Evolutionary conservation across 2,888 invertebrate species (phyloP), one percentile per base, ranked within the genome.

Genomic region (Isoperla grammatica): DNA sequence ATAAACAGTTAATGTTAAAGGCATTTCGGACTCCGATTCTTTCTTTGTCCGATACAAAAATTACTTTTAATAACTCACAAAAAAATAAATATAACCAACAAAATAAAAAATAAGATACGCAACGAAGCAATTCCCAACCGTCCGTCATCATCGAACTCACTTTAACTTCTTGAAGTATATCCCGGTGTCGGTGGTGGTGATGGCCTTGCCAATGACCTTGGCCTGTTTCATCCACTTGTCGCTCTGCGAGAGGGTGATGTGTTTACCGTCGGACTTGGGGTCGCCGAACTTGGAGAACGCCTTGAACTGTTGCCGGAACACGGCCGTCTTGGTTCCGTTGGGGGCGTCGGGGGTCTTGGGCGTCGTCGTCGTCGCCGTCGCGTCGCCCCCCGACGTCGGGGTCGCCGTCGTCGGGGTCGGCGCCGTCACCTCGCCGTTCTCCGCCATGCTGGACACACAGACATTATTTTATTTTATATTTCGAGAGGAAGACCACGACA

Each of bases 201-300:
- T 87, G 71, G 87, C 88, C 76, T 90, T 91, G 61, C 85, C 93
- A 48, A 76, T 74, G 15, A 87, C 84, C 69, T 84, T 88, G 0
- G 93, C 92, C 72, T 94, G 94, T 70, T 92, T 93, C 86, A 94
- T 88, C 94, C 94, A 94, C 75, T 93, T 94, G 74, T 94, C 94
- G 70, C 90, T 88, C 74, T 94, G 91, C 9, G 89, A 89, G n/a
- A 94, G 78, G 0, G 91, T 91, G 64, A 94, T 89, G 45, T 82
- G 79, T 73, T 87, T 90, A 0, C 93, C 93, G 70, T 91, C 91
- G 13, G 90, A 87, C 73, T 91, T 91, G 2, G 81, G 80, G 71
- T 93, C 92, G 1, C 93, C 93, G 71, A 93, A 94, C 76, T 90
- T 90, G 6, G 89, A 86, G 73, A 92, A 94, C 1, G 85, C 82